Conservation (phyloP, 2,113 vertebrate genomes). For the Alethe diademata region DNA sequence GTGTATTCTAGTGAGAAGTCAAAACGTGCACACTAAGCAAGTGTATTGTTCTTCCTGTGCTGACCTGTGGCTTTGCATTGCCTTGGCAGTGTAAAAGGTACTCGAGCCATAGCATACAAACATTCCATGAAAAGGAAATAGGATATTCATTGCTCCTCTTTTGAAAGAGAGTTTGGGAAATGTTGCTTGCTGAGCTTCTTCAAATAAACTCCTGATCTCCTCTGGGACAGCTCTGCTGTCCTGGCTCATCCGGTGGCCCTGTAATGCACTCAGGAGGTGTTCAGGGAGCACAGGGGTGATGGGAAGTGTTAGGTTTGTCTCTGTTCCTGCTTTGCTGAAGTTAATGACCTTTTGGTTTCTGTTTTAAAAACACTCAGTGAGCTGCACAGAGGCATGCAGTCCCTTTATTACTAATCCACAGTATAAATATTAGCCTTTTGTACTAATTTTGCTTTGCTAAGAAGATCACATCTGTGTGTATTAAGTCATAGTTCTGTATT, state of each 20-base stretch:
- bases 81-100: not conserved
- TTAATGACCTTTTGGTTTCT: not conserved
- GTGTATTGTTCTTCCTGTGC: not conserved
- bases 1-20: not conserved
- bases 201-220: not conserved
- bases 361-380: not conserved
- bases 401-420: not conserved
- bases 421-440: not conserved
- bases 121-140: not conserved
- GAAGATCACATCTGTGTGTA: not conserved
- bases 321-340: not conserved
- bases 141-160: not conserved
- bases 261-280: rapidly evolving
- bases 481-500: not conserved
- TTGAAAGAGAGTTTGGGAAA: constrained; percentile 6
- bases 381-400: not conserved
- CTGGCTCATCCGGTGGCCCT: not conserved
- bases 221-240: not conserved
- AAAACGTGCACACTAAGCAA: not conserved
- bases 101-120: not conserved
- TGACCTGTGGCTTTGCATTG: not conserved
- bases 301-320: not conserved
- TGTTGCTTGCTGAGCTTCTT: not conserved
- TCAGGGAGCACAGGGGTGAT: not conserved
- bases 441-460: not conserved